phyloP scores from a whole-genome alignment of 2,888 invertebrate species.

The Polyploca ridens region DNA sequence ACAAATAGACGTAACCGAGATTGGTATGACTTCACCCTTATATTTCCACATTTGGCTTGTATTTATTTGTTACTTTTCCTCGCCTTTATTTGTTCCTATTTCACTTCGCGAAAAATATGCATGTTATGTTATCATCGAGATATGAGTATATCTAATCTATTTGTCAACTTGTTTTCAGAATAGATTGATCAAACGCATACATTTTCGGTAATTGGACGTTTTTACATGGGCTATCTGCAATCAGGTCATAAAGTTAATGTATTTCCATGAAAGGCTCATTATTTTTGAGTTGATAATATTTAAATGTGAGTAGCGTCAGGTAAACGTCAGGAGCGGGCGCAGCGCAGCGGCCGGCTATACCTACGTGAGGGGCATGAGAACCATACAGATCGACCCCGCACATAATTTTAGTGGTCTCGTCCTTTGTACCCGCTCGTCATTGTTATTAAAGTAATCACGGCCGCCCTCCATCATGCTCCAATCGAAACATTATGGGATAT shows the following conservation, averaged over 20 bases:
- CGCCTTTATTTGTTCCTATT: conserved; percentile 16
- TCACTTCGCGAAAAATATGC: conserved; percentile 15
- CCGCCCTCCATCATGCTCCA: conserved; percentile 78
- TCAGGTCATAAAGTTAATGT: conserved; percentile 63
- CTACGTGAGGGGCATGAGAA: conserved; percentile 81
- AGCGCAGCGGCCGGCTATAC: conserved; percentile 48
- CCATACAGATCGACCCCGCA: conserved; percentile 69
- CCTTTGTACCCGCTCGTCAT: conserved; percentile 78
- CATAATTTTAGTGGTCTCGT: conserved; percentile 77
- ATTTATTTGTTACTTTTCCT: conserved; percentile 18
- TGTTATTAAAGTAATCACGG: conserved; percentile 84
- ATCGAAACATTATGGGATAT: conserved; percentile 84
- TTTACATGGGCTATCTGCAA: conserved; percentile 46
- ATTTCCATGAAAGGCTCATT: conserved; percentile 74
- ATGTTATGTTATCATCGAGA: neutral
- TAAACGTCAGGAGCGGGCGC: conserved; percentile 61
- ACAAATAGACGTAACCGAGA: conserved; percentile 32
- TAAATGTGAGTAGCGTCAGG: conserved; percentile 70
- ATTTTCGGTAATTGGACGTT: conserved; percentile 38
- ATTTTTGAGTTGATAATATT: conserved; percentile 76
- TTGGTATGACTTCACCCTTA: conserved; percentile 18
- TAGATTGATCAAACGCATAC: conserved; percentile 11
- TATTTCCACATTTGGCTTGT: conserved; percentile 17
- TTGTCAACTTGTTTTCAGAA: neutral
- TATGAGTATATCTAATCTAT: conserved; percentile 5